Evolutionary conservation across 2,888 invertebrate genomes (phyloP), one percentile per base, ranked within the genome.

Genomic region (Ornithoptera alexandrae): DNA sequence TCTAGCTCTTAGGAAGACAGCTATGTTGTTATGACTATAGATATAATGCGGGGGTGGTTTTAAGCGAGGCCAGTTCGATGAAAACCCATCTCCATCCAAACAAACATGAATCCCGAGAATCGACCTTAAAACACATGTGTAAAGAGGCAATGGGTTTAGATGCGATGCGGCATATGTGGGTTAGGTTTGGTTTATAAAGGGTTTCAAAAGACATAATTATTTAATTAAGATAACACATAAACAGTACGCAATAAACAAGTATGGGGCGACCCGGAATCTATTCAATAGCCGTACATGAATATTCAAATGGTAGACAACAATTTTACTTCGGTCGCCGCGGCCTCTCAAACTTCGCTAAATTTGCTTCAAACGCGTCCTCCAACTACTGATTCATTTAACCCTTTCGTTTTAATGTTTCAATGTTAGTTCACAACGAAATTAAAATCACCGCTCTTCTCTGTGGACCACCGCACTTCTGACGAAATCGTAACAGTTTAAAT

Each of bases 221-320:
- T 62, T 62, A 70, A 66, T 58, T 39, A 70, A 62, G 62, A 58
- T 70, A n/a, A 62, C 62, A 50, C 66, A 66, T 66, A 57, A 56
- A 65, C 63, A 56, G 39, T 65, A 39, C 10, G 61, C 46, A 62
- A 56, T 70, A 67, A 68, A 67, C 67, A 67, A 65, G 56, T 64
- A 61, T 58, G 24, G 22, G 39, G 17, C 20, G 57, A 24, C 39
- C 60, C 53, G 60, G 56, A 67, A 64, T 64, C 60, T 60, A 60
- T 65, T 67, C 65, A 67, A 67, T 68, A 67, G 70, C n/a, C 61
- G 61, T 17, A 67, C 71, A 73, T 73, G 73, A 72, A 74, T 74
- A 74, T 74, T 74, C 74, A 71, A 60, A 70, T 60, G 18, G 53
- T 66, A 39, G 53, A 42, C 60, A 22, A 69, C 70, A 60, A 71